These are phyloP conservation scores for Phoeniculus purpureus DNA, from an alignment of 2,797 vertebrate genomes.

Conservation along the genomic window DNA sequence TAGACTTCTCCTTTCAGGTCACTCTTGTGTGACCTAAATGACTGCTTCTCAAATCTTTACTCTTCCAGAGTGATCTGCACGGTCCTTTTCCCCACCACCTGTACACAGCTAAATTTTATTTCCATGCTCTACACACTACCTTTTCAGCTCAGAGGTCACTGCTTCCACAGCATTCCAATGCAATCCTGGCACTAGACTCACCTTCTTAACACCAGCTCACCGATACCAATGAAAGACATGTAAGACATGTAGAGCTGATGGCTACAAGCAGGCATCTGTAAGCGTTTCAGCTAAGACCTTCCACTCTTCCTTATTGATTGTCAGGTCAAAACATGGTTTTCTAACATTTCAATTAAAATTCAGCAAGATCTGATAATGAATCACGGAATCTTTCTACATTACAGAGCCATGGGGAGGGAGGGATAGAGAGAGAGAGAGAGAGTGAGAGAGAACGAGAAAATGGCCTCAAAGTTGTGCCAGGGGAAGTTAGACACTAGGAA, in stretches of 20 bases:
- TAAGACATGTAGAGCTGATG: not conserved
- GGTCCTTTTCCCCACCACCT: not conserved
- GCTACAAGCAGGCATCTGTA: not conserved
- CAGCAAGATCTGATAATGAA: conserved; percentile 34
- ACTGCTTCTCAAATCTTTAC: not conserved
- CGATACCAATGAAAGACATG: not conserved
- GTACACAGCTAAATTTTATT: not conserved
- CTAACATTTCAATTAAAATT: conserved; percentile 52
- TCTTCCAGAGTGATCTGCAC: not conserved
- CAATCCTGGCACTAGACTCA: not conserved
- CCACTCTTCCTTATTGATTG: not conserved
- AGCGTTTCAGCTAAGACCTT: conserved; percentile 2
- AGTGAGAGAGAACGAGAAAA: no score
- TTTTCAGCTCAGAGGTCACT: not conserved
- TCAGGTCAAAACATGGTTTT: conserved; percentile 29
- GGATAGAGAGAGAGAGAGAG: no score
- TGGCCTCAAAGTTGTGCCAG: no score
- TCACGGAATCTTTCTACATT: conserved; percentile 12
- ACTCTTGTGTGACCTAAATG: not conserved
- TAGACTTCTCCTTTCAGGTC: not conserved
- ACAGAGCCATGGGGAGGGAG: conserved; percentile 4
- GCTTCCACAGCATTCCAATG: not conserved
- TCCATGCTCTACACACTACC: not conserved
- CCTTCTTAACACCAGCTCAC: not conserved
- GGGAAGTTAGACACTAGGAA: no score